phyloP scores from a whole-genome alignment of 2,113 vertebrate genomes.

The Manacus vitellinus region DNA sequence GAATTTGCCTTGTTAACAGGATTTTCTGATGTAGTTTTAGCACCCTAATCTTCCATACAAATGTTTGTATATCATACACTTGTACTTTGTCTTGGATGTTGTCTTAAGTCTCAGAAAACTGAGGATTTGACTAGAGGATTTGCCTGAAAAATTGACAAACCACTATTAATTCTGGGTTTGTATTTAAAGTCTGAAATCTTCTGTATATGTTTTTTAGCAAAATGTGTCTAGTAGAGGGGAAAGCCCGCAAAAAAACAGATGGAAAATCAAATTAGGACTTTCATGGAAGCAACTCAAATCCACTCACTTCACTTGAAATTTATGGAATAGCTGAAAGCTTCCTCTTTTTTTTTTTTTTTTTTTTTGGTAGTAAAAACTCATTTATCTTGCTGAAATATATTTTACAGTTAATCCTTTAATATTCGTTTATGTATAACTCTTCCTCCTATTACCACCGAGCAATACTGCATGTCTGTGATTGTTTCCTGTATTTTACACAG shows the following conservation, averaged over 20 bases:
- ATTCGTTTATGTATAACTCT: conserved; percentile 41
- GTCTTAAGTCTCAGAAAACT: conserved; percentile 24
- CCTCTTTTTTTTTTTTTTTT: not conserved
- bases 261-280: not conserved
- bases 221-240: not conserved
- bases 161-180: not conserved
- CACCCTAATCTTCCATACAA: conserved; percentile 40
- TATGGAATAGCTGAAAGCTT: conserved; percentile 27
- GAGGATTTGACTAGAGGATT: conserved; percentile 33
- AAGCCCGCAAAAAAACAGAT: not conserved
- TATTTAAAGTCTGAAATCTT: conserved; percentile 12
- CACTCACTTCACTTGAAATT: conserved; percentile 50
- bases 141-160: conserved; percentile 12
- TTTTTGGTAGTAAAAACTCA: not conserved
- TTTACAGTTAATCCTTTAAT: conserved; percentile 70
- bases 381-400: conserved; percentile 44
- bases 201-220: not conserved
- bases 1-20: conserved; percentile 45
- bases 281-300: conserved; percentile 26
- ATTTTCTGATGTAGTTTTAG: conserved; percentile 40
- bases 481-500: conserved; percentile 50
- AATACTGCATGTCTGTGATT: conserved; percentile 30
- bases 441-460: conserved; percentile 52
- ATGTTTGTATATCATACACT: not conserved
- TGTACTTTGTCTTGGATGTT: conserved; percentile 28